Evolutionary conservation across 2,797 vertebrate species (phyloP).

Genomic region (Adrianichthys oophorus): DNA sequence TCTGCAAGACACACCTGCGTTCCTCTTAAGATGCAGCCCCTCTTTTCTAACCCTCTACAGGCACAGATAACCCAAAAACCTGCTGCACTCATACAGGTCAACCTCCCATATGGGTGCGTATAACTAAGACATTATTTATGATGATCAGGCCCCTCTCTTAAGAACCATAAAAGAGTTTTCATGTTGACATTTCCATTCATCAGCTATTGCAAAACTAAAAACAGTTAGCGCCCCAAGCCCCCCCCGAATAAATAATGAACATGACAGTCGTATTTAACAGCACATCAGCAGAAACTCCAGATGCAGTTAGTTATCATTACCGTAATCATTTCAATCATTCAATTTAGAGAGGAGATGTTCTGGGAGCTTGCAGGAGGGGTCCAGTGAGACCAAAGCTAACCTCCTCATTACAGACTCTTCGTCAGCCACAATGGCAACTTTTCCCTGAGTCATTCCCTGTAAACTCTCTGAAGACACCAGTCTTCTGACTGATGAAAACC

Average conservation of each 20-base stretch:
- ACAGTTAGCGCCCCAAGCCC: no score
- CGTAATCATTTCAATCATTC: slow-evolving; percentile 18
- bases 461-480: slow-evolving; percentile 30
- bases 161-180: no score
- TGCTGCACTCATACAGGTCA: no score
- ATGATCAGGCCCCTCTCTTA: no score
- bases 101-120: no score
- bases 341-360: slow-evolving; percentile 21
- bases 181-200: no score
- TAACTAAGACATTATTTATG: no score
- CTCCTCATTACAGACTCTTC: slow-evolving; percentile 55
- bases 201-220: no score
- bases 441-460: slow-evolving; percentile 28
- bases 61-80: no score
- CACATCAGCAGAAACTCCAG: slow-evolving; percentile 26
- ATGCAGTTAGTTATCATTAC: slow-evolving; percentile 12
- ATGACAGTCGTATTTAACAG: slow-evolving; percentile 13
- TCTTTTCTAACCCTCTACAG: no score
- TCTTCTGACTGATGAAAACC: slow-evolving; percentile 36
- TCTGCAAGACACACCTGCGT: no score
- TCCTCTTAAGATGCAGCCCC: no score
- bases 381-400: slow-evolving; percentile 31
- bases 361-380: background rate
- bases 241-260: background rate
- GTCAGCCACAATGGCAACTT: slow-evolving; percentile 48